These are phyloP conservation scores for Mormyrus hasselquistii DNA, from an alignment of 2,797 vertebrate genomes.

Conservation along the genomic window DNA sequence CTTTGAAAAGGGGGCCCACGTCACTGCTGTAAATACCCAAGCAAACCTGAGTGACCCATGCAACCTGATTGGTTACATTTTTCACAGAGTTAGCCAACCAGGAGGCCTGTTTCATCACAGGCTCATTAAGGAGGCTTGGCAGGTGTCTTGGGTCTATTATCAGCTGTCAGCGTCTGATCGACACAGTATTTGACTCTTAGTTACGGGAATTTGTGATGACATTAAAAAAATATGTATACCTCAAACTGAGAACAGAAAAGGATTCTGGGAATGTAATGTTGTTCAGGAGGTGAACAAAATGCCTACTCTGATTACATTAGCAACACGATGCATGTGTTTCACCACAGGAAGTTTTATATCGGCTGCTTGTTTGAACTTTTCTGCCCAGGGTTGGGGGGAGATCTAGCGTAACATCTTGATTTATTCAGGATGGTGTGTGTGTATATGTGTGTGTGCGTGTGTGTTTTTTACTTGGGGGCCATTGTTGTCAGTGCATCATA, in stretches of 20 bases:
- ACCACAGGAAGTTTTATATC: not conserved
- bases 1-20: slow-evolving; percentile 45
- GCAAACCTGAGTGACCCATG: not conserved
- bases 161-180: slow-evolving; percentile 32
- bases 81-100: slow-evolving; percentile 30
- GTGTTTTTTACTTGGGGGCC: slow-evolving; percentile 55
- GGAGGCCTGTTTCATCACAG: slow-evolving; percentile 34
- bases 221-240: not conserved
- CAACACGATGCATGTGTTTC: not conserved
- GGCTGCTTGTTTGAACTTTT: slow-evolving; percentile 49
- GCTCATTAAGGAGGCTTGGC: slow-evolving; percentile 24
- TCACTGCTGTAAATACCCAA: slow-evolving; percentile 52
- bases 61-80: slow-evolving; percentile 15
- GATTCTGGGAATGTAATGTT: not conserved
- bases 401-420: slow-evolving; percentile 61
- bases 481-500: slow-evolving; percentile 78
- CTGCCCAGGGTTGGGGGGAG: slow-evolving; percentile 42
- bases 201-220: not conserved
- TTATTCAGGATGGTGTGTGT: slow-evolving; percentile 25
- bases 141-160: slow-evolving; percentile 15
- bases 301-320: not conserved
- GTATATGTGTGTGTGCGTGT: slow-evolving; percentile 21
- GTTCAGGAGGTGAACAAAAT: not conserved
- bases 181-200: not conserved
- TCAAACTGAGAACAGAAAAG: not conserved